Conservation (phyloP, 2,888 invertebrate genomes). For the Volucella bombylans region DNA sequence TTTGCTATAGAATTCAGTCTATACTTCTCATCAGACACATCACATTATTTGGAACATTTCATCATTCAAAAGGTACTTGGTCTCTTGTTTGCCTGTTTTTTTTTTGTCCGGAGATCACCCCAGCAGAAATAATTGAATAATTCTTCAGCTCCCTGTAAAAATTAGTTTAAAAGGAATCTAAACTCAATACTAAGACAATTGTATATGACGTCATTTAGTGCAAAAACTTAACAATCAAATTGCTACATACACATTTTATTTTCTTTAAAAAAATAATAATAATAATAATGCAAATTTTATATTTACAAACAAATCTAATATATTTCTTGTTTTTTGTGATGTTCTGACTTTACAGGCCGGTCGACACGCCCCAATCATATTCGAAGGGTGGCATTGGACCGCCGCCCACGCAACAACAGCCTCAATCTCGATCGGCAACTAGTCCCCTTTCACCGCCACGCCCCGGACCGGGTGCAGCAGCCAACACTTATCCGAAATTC, state of each 20-base stretch:
- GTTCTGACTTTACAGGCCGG: constrained; percentile 81
- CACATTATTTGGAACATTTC: no score
- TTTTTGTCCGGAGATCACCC: no score
- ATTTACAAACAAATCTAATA: constrained; percentile 79
- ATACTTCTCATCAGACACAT: no score
- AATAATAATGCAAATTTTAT: background rate
- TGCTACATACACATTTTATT: background rate
- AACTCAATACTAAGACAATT: no score
- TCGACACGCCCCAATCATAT: constrained; percentile 81
- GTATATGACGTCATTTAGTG: no score
- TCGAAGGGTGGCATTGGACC: constrained; percentile 80
- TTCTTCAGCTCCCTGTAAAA: no score
- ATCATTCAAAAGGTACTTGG: no score
- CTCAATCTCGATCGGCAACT: constrained; percentile 81
- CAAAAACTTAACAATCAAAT: constrained; percentile 19
- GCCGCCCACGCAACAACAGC: constrained; percentile 77
- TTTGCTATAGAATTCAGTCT: no score
- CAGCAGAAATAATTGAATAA: no score
- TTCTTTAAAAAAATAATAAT: background rate
- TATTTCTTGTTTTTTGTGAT: constrained; percentile 78
- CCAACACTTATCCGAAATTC: constrained; percentile 81
- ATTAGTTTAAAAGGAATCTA: no score
- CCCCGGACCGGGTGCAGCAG: constrained; percentile 80
- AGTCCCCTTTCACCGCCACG: constrained; percentile 82
- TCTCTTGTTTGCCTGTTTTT: no score